Percentiles rank a stretch among this genome's conserved stretches.
Evolutionary conservation across 1,140 invertebrate genomes (phyloP).

Genomic region (Lepidotrigona ventralis): DNA sequence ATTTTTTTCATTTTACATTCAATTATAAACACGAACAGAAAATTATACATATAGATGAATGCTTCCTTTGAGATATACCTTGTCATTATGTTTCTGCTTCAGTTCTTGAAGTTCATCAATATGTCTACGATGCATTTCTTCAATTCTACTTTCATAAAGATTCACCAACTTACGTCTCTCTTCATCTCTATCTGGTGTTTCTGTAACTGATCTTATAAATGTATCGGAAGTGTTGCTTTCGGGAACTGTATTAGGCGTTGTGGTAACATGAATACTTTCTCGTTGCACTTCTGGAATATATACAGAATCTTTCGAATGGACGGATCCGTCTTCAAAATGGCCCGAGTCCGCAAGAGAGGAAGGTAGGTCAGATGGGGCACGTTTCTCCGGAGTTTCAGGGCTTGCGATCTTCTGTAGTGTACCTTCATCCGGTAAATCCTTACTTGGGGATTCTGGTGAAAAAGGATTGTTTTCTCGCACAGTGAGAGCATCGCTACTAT

Average conservation of each 20-base stretch:
- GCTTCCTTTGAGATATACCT: constrained; percentile 76
- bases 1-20: not conserved
- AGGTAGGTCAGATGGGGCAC: constrained; percentile 56
- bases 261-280: constrained; percentile 79
- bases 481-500: constrained; percentile 87
- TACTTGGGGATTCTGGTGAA: constrained; percentile 72
- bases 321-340: constrained; percentile 90
- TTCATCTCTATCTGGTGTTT: constrained; percentile 78
- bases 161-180: constrained; percentile 85
- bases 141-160: constrained; percentile 86
- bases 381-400: constrained; percentile 66
- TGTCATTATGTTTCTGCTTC: constrained; percentile 89
- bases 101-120: constrained; percentile 86
- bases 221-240: constrained; percentile 28
- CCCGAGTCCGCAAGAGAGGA: constrained; percentile 90
- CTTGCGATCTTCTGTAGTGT: constrained; percentile 41
- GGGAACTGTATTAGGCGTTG: constrained; percentile 18
- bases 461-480: constrained; percentile 84
- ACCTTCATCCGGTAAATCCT: constrained; percentile 69
- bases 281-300: constrained; percentile 77
- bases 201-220: constrained; percentile 14
- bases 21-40: not conserved
- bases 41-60: not conserved
- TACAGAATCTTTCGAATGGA: constrained; percentile 87
- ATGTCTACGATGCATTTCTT: constrained; percentile 86